A percentile compares a stretch with the other conserved stretches of the same genome.
phyloP scores from a whole-genome alignment of 37 sponge, comb jelly and placozoan species.

The Agelas oroides region DNA sequence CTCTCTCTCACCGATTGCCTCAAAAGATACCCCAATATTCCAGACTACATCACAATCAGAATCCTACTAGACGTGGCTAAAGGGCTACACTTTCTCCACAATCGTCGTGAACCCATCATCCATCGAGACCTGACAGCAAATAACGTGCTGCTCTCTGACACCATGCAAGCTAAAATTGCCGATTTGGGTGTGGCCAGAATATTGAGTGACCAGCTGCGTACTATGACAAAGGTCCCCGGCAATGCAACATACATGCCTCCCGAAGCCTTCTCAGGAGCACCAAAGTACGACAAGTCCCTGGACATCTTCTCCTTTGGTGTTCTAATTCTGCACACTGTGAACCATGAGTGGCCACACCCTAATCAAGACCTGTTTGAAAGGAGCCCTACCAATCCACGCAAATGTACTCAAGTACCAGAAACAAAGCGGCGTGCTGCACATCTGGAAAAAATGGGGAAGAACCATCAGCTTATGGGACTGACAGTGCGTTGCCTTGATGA shows the following conservation, averaged over 20 bases:
- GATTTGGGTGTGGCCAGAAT: slow-evolving; percentile 34
- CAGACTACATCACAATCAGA: background rate
- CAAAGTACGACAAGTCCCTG: slow-evolving; percentile 4
- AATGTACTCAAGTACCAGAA: background rate
- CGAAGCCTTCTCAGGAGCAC: background rate
- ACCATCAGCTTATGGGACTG: slow-evolving; percentile 4
- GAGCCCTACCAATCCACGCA: background rate
- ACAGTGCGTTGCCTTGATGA: background rate
- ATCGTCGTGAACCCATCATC: slow-evolving; percentile 17
- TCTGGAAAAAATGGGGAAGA: slow-evolving; percentile 17
- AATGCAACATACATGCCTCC: slow-evolving; percentile 30
- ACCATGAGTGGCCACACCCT: background rate
- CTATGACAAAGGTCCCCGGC: slow-evolving; percentile 14
- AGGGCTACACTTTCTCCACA: slow-evolving; percentile 34
- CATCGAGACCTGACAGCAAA: slow-evolving; percentile 52
- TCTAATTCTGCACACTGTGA: slow-evolving; percentile 15
- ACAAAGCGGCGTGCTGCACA: background rate
- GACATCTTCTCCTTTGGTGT: slow-evolving; percentile 37
- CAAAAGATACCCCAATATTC: background rate
- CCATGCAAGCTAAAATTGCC: slow-evolving; percentile 40
- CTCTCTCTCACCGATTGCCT: background rate
- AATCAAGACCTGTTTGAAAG: no score
- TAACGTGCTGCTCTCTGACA: slow-evolving; percentile 25
- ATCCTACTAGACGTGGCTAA: slow-evolving; percentile 40
- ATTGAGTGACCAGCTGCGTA: background rate